These are phyloP conservation scores for Unio pictorum DNA, from an alignment of 2,888 invertebrate species.

Conservation along the genomic window DNA sequence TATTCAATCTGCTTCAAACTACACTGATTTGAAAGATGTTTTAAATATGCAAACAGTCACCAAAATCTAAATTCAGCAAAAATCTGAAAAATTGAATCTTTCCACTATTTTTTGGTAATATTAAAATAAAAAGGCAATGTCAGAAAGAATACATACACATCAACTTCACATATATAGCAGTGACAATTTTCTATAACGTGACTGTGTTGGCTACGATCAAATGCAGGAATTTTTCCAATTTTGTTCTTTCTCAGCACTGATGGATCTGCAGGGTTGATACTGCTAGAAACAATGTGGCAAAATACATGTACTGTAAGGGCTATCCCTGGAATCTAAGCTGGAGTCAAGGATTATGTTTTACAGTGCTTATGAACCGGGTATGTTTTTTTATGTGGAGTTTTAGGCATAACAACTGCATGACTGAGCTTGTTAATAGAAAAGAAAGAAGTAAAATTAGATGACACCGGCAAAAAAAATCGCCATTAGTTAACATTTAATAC, in stretches of 20 bases:
- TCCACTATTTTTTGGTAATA: not conserved
- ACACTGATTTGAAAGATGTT: too few relatives aligned
- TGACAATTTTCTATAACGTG: constrained; percentile 97
- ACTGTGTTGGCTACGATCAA: constrained; percentile 88
- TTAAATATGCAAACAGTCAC: too few relatives aligned
- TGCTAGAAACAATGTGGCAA: constrained; percentile 84
- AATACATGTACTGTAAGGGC: constrained; percentile 82
- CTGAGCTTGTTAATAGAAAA: too few relatives aligned
- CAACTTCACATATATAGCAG: constrained; percentile 89
- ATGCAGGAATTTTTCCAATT: constrained; percentile 75
- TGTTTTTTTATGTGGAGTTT: not conserved
- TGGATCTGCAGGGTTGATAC: constrained; percentile 91
- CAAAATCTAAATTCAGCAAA: too few relatives aligned
- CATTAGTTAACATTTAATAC: too few relatives aligned
- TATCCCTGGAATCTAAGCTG: constrained; percentile 72
- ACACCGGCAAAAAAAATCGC: too few relatives aligned
- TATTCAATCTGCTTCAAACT: too few relatives aligned
- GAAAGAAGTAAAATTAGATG: too few relatives aligned
- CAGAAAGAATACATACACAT: constrained; percentile 69
- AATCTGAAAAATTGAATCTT: too few relatives aligned
- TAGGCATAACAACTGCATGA: too few relatives aligned
- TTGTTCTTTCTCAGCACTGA: constrained; percentile 76
- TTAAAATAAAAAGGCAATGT: not conserved
- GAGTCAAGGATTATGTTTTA: constrained; percentile 28
- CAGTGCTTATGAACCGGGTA: not conserved